A percentile compares a stretch with the other conserved stretches of the same genome.
Conservation (phyloP, 1,140 invertebrate genomes). For the Hylyphantes graminicola region DNA sequence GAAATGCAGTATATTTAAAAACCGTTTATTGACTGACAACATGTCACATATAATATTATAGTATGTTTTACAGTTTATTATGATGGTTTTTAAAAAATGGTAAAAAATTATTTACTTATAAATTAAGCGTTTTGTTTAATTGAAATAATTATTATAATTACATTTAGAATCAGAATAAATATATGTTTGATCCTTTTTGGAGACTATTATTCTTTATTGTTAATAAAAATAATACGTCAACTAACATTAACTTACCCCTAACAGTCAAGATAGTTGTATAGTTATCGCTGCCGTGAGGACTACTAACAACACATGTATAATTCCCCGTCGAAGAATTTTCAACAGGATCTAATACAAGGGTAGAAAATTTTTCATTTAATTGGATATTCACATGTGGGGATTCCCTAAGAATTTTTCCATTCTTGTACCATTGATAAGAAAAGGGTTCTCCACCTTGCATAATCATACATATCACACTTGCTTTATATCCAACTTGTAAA, state of each 20-base stretch:
- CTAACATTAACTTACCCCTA: slow-evolving; percentile 34
- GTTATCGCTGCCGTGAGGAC: slow-evolving; percentile 63
- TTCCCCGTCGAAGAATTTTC: slow-evolving; percentile 63
- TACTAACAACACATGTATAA: slow-evolving; percentile 64
- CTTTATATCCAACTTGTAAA: slow-evolving; percentile 44
- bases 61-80: too few species aligned
- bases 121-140: too few species aligned
- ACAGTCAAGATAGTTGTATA: slow-evolving; percentile 55
- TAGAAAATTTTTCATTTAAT: slow-evolving; percentile 27
- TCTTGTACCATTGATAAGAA: slow-evolving; percentile 38
- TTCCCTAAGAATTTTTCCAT: slow-evolving; percentile 10
- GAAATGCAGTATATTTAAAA: too few species aligned
- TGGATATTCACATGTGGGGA: background rate
- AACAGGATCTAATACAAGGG: slow-evolving; percentile 21
- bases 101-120: too few species aligned
- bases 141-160: too few species aligned
- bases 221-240: too few species aligned
- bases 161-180: too few species aligned
- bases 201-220: too few species aligned
- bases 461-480: slow-evolving; percentile 15
- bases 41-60: too few species aligned
- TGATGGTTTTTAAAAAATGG: too few species aligned
- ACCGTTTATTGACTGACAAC: too few species aligned
- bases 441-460: slow-evolving; percentile 24
- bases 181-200: too few species aligned